Evolutionary conservation across 2,113 vertebrate species (phyloP).

Genomic region (Henicopernis longicauda): DNA sequence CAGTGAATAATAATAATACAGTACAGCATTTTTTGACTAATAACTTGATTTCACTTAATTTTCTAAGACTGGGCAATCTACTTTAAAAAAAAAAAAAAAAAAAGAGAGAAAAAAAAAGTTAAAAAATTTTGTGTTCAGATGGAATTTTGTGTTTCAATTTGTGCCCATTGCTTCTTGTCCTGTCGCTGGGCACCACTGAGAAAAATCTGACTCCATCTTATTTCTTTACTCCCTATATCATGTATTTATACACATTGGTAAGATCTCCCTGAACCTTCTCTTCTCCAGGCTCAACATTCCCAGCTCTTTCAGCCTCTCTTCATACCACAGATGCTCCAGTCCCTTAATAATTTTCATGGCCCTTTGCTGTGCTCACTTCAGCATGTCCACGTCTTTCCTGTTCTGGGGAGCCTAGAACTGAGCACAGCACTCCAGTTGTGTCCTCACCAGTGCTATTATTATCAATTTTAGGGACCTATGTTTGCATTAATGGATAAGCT

Average conservation of each 20-base stretch:
- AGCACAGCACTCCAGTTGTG: not conserved
- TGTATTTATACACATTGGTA: not conserved
- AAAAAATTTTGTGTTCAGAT: accelerated
- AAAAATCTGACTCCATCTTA: not conserved
- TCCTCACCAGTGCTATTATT: not conserved
- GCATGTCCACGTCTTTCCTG: not conserved
- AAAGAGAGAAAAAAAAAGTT: too few species aligned
- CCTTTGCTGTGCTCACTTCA: not conserved
- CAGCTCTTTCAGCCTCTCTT: not conserved
- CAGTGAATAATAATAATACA: not conserved
- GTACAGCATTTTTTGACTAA: not conserved
- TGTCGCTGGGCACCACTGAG: accelerated
- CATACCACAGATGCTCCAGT: accelerated
- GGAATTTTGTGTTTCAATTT: not conserved
- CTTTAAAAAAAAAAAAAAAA: not conserved
- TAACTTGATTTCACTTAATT: not conserved
- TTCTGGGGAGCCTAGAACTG: not conserved
- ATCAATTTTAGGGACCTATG: not conserved
- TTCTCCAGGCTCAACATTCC: not conserved
- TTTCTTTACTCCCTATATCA: not conserved
- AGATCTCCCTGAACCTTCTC: not conserved
- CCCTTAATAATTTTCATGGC: not conserved
- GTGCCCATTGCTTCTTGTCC: not conserved
- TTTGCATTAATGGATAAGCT: not conserved
- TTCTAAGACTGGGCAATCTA: not conserved